Evolutionary conservation across 1,140 invertebrate species (phyloP), one percentile per base, ranked within the genome.

Genomic region (Platyura marginata): DNA sequence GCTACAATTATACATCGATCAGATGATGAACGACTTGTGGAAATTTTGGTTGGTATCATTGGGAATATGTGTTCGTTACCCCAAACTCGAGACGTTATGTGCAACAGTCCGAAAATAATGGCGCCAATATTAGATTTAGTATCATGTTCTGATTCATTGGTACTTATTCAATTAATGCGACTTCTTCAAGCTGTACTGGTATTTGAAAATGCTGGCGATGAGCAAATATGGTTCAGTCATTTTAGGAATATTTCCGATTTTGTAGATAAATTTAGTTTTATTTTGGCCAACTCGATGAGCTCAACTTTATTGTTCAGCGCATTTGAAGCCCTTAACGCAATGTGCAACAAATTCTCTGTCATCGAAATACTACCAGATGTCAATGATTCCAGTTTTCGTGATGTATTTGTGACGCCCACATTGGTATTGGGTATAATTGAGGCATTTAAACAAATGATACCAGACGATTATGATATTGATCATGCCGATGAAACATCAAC

Each of bases 1-100:
- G 62, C 64, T 34, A 53, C 62, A 38, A 52, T 62, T 16, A 51
- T 65, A 49, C 47, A 67, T 46, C 54, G 67, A 54, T 51, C 58
- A 46, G 55, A 63, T 37, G 53, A 72, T 49, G 50, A 67, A 51
- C 55, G 77, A 50, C 60, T 81, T 34, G 68, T 68, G 55, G 81
- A 85, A 67, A 79, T 81, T 44, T 50, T 82, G 2, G 61, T 82
- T 18, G 81, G 81, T 9, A 76, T 82, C 37, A 62, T 80, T 44
- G 77, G 71, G 1, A 84, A 85, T 54, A 72, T 83, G 64, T 75
- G 75, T 48, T 75, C 72, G 46, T 56, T 71, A 18, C 52, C 64
- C 45, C 52, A 66, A 49, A 54, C 68, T 3, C 57, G 74, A 4
- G 46, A 61, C 21, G 43, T 48, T 8, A 46, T 77, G 3, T 50